Evolutionary conservation across 1,140 invertebrate genomes (phyloP), one percentile per base, ranked within the genome.

Genomic region (Stenopsyche tienmushanensis): DNA sequence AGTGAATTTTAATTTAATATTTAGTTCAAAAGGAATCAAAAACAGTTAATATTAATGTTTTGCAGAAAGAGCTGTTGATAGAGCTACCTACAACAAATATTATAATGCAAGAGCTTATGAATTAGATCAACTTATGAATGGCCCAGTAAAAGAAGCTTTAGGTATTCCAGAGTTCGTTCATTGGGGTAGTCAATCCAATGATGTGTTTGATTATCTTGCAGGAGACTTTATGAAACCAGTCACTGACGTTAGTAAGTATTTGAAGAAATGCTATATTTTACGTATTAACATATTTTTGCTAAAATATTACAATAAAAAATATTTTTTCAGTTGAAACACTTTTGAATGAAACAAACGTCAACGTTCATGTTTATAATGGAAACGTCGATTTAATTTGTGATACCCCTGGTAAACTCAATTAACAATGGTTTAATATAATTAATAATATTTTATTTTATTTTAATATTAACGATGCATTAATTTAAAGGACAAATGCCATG

Each of bases 181-280:
- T 5, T 93, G 89, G 86, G 85, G 84, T 39, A 73, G 71, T 3
- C 85, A 88, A 71, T 83, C 83, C 3, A 66, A 67, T 2, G 21
- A 62, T 0, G 91, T 94, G 0, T 93, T 93, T 74, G 62, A 72
- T 29, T 75, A 73, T 10, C 82, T 92, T 23, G 66, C 59, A 15
- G 83, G 66, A 17, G 92, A 94, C 73, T 94, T 94, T 71, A 94
- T 95, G 92, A 92, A 90, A 73, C 90, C 91, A 10, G 90, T 90
- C 21, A 84, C 86, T 9, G 72, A 87, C 45, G 81, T 86, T 72
- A 83, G 86, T 89, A 73, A 75, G 77, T 73, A 24, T 7, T 18
- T 42, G 9, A 41, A 13, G 18, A 20, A 23, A 55, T 8, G 3
- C 8, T 26, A 26, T 15, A 55, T 18, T 5, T 9, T 34, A 7